Evolutionary conservation across 2,888 invertebrate genomes (phyloP).

Genomic region (Nemapogon koenigi): DNA sequence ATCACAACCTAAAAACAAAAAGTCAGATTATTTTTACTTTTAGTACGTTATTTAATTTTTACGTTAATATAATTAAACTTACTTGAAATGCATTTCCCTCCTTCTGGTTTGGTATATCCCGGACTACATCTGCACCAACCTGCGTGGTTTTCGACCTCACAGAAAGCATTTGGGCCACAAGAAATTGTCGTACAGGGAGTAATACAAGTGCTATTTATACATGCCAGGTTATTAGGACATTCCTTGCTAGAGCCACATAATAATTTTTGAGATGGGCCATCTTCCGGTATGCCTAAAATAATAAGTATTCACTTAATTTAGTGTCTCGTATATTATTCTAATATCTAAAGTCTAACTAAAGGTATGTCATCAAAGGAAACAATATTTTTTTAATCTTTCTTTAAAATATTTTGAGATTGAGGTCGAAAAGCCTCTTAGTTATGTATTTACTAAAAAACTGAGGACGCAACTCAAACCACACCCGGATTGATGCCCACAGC

Average conservation of each 20-base stretch:
- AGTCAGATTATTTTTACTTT: too few species aligned
- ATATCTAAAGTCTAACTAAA: background rate
- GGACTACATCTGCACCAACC: constrained; percentile 89
- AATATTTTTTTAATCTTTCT: background rate
- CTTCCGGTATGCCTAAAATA: constrained; percentile 34
- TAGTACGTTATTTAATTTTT: background rate
- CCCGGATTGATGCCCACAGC: too few species aligned
- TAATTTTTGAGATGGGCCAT: constrained; percentile 62
- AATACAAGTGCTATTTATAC: constrained; percentile 78
- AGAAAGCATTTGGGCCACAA: constrained; percentile 85
- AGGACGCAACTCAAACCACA: too few species aligned
- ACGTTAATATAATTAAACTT: constrained; percentile 24
- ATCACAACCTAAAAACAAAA: constrained; percentile 70
- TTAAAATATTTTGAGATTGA: too few species aligned
- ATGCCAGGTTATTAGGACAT: constrained; percentile 82
- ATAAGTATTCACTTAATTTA: constrained; percentile 5
- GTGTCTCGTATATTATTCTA: background rate
- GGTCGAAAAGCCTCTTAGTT: too few species aligned
- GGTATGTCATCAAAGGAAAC: background rate
- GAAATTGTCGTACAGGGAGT: constrained; percentile 81
- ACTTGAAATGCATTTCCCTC: constrained; percentile 86
- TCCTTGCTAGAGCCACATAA: constrained; percentile 77
- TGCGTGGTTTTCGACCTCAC: constrained; percentile 87
- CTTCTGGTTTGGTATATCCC: constrained; percentile 79
- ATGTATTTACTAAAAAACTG: too few species aligned